Base-by-base conservation (phyloP, 2,113 vertebrate species). In the Lasiurus borealis region DNA sequence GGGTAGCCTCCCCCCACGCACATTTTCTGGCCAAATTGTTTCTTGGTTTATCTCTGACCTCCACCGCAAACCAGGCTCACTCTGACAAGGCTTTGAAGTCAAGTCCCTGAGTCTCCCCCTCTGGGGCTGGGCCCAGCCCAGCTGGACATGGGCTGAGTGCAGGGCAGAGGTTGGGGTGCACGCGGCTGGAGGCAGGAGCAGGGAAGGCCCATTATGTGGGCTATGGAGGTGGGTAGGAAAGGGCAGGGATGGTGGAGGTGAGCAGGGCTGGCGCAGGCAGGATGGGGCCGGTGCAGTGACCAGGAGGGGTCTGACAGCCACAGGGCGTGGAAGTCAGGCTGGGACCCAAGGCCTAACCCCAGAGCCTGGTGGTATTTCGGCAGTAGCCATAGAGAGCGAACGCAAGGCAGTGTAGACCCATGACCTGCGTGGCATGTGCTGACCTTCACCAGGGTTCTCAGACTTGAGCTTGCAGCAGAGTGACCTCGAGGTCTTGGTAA, bases 51-150 rank as follows among this genome's bases (percentile, higher is more conserved):
- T 96, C 96, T 95, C 66, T 97, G 96, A 95, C 97, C 96, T 95
- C 96, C 69, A 34, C 72, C 94, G 92, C 73, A 96, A 91, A 95
- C 88, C 92, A 93, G 92, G 77, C 88, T 87, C 62, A 2, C 69
- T 95, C 92, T 93, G 92, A 96, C 92, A 94, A 95, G 85, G 92
- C 95, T 97, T 97, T 97, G 95, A 97, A 96, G 95, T 94, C 92
- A 25, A 95, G 81, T 69, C 87, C 90, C 86, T 92, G 96, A 73
- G 75, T 96, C 92, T 96, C 95, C 88, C 96, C 77, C 89, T 92
- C 77, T 18, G 16, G 25, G 81, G 44, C 95, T 87, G 66, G 85
- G 96, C 62, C 40, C 6, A n/a, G 90, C 92, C 92, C 96, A 95
- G 96, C 96, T 95, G 96, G 95, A 96, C 66, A 48, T 1, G 8